phyloP scores from a whole-genome alignment of 1,140 invertebrate species.

The Zaprionus gabonicus region DNA sequence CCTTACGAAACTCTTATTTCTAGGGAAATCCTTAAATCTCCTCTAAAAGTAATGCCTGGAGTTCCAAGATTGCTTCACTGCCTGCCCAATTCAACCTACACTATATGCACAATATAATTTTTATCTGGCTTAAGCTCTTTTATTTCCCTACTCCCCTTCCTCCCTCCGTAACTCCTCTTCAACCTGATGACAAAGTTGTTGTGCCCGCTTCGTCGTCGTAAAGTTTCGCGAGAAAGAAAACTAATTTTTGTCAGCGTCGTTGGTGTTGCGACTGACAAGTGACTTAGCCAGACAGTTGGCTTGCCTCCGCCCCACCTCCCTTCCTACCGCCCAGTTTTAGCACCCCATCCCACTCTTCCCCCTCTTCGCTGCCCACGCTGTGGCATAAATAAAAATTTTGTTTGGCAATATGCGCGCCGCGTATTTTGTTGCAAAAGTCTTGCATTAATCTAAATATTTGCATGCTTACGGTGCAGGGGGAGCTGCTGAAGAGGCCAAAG shows the following conservation, averaged over 20 bases:
- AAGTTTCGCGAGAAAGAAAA: constrained; percentile 42
- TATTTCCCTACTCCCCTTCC: not conserved
- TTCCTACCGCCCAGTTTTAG: not conserved
- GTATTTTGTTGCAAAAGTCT: constrained; percentile 83
- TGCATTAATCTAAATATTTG: constrained; percentile 83
- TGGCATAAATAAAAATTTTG: constrained; percentile 79
- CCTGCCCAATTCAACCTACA: not conserved
- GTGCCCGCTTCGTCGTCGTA: not conserved
- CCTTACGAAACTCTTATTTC: no score
- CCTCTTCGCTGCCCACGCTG: not conserved
- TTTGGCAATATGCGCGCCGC: constrained; percentile 80
- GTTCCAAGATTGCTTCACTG: not conserved
- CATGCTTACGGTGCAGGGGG: constrained; percentile 55
- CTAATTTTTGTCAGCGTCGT: constrained; percentile 63
- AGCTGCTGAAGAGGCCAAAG: not conserved
- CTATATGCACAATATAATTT: constrained; percentile 3
- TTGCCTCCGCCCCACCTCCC: no score
- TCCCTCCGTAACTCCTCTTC: not conserved
- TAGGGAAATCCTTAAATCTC: not conserved
- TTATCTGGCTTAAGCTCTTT: constrained; percentile 3
- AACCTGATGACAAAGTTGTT: constrained; percentile 13
- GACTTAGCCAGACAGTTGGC: constrained; percentile 47
- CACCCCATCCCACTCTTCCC: not conserved
- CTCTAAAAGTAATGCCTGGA: not conserved
- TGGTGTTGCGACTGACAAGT: constrained; percentile 71